These are phyloP conservation scores for Podarcis raffonei DNA, from an alignment of 2,113 vertebrate species.

Conservation along the genomic window DNA sequence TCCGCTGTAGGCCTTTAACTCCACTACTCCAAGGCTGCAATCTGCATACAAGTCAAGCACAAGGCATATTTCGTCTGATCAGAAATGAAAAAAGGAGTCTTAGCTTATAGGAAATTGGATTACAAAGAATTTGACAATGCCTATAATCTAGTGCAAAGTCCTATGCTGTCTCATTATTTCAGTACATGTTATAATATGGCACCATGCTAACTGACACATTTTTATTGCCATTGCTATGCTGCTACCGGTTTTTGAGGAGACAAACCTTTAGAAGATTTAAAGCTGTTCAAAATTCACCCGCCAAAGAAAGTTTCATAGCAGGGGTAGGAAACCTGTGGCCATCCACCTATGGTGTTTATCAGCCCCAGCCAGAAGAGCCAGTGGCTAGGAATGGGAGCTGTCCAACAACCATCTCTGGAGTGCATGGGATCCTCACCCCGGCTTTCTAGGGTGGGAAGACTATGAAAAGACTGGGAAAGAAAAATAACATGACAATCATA, in stretches of 20 bases:
- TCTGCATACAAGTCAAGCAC: conserved; percentile 11
- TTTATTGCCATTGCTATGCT: background rate
- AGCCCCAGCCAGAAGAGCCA: background rate
- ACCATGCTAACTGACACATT: background rate
- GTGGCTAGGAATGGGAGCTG: too few species aligned
- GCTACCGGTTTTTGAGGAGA: background rate
- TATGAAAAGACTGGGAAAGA: background rate
- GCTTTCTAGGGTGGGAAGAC: background rate
- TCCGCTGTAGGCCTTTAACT: background rate
- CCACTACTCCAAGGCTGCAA: background rate
- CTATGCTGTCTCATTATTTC: background rate
- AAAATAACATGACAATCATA: conserved; percentile 12
- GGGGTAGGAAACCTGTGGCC: too few species aligned
- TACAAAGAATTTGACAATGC: background rate
- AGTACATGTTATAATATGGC: background rate
- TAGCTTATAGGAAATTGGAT: background rate
- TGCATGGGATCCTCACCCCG: too few species aligned
- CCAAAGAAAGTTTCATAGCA: background rate
- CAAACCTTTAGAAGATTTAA: conserved; percentile 6
- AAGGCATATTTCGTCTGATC: background rate
- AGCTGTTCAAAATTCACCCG: background rate
- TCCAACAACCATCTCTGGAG: too few species aligned
- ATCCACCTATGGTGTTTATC: background rate
- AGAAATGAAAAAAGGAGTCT: background rate
- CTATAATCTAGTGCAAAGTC: background rate